These are phyloP conservation scores for Sander vitreus DNA, from an alignment of 2,113 vertebrate species.

Conservation along the genomic window DNA sequence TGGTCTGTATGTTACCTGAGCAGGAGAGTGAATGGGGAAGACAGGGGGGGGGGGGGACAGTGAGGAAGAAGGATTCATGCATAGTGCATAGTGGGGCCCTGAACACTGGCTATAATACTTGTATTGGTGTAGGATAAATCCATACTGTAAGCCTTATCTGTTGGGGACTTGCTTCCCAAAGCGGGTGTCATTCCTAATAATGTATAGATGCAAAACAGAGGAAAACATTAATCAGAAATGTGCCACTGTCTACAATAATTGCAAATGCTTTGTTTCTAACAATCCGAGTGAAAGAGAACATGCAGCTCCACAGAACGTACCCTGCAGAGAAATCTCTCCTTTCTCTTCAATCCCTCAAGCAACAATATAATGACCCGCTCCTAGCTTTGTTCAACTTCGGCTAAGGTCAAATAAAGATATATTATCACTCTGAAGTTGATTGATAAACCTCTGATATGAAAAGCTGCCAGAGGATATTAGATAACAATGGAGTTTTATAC, in stretches of 20 bases:
- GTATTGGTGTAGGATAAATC: constrained; percentile 65
- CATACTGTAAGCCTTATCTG: constrained; percentile 62
- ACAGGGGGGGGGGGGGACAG: constrained; percentile 31
- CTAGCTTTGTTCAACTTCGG: constrained; percentile 21
- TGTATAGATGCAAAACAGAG: constrained; percentile 60
- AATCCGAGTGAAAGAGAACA: constrained; percentile 32
- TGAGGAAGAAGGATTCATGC: constrained; percentile 52
- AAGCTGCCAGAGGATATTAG: constrained; percentile 16
- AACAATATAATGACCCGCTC: constrained; percentile 8
- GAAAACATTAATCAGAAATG: constrained; percentile 52
- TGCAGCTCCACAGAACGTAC: constrained; percentile 17
- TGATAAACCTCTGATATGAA: constrained; percentile 24
- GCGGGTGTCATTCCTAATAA: constrained; percentile 56
- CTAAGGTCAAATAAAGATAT: constrained; percentile 26
- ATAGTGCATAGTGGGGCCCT: constrained; percentile 51
- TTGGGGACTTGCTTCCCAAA: constrained; percentile 51
- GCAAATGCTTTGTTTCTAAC: constrained; percentile 28
- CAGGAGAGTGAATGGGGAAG: constrained; percentile 15
- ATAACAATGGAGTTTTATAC: neutral
- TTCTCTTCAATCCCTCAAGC: constrained; percentile 7
- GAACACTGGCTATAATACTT: constrained; percentile 47
- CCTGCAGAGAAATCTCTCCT: constrained; percentile 23
- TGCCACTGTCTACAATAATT: constrained; percentile 32
- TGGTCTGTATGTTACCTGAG: constrained; percentile 39
- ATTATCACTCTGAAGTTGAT: constrained; percentile 35